Evolutionary conservation across 2,797 vertebrate species (phyloP), one percentile per base, ranked within the genome.

Genomic region (Anas capensis): DNA sequence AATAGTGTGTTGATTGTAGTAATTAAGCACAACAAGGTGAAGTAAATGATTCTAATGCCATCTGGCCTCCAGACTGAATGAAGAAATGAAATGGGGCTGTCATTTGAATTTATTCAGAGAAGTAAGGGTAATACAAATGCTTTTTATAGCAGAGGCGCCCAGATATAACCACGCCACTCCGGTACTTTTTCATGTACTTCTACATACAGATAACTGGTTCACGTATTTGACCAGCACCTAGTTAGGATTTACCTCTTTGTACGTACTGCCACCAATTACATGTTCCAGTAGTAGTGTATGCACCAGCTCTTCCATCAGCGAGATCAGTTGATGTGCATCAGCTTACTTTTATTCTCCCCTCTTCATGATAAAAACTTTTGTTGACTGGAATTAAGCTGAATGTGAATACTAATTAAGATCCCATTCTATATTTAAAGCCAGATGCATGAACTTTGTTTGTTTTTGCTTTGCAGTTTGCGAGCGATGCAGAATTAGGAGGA

Each of bases 11-110:
- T 99, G 99, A 99, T 99, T 99, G 99, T 99, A 98, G 99, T 99
- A 99, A 99, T 99, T 99, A 99, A 99, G 99, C 98, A 99, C 99
- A 99, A 99, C 99, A 99, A 99, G 99, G 99, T 99, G 99, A 99
- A 99, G 99, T 98, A 99, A 99, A 99, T 98, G 99, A 99, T 99
- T 99, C 98, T 98, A 97, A 98, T 98, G 98, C 99, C 99, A 99
- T 99, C 99, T 99, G 99, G 98, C 98, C 99, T 99, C 97, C 98
- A 98, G 98, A 98, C 98, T 97, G 98, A 98, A 98, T 98, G 98
- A 98, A 98, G 97, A 98, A 98, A 98, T 98, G 98, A 99, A 98
- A 98, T 98, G 98, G 98, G 97, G 98, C 98, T 98, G 98, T 98
- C 98, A 98, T 98, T 97, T 97, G 98, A 98, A 99, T 99, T 98